Evolutionary conservation across 2,888 invertebrate species (phyloP), one percentile per base, ranked within the genome.

Genomic region (Drosophila planitibia): DNA sequence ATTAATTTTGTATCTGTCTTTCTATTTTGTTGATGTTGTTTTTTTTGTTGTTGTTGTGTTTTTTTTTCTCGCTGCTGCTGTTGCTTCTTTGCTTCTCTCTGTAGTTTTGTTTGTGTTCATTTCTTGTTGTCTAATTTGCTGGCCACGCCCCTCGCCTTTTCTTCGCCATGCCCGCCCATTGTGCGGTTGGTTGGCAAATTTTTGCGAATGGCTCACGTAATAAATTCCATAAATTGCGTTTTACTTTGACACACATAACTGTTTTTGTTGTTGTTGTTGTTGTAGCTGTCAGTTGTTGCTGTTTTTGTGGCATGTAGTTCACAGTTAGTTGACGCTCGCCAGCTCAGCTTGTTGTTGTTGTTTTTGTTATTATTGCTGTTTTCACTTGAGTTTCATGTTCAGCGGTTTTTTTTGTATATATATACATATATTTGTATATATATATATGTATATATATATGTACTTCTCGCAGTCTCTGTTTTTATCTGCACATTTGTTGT

Each of bases 201-300:
- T 83, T 84, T 58, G 85, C 88, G 79, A 88, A 79, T 83, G 81
- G 82, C 76, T 86, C 87, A 89, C 85, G 85, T 89, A 86, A 86
- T 86, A 86, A 86, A 89, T 84, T 83, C 84, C 84, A 86, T 81
- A 86, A 86, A 89, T 86, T 86, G 85, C 89, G 85, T 86, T 89
- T 89, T 86, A 86, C 87, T 86, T 86, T 86, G 85, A 89, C 89
- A 86, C 79, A 86, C 84, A 89, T 86, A 79, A 79, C 82, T 54
- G 35, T 37, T 37, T 70, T 54, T 67, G 65, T 76, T 74, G 67
- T 57, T 75, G 70, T 69, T 60, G 54, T 67, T 75, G 72, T 61
- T 76, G 70, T 69, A 32, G 70, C 49, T 81, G 77, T 71, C 69
- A 68, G 68, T 75, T 77, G 71, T 74, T 79, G 72, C 70, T 77